phyloP scores from a whole-genome alignment of 2,888 invertebrate genomes.

The Agrotis ipsilon region DNA sequence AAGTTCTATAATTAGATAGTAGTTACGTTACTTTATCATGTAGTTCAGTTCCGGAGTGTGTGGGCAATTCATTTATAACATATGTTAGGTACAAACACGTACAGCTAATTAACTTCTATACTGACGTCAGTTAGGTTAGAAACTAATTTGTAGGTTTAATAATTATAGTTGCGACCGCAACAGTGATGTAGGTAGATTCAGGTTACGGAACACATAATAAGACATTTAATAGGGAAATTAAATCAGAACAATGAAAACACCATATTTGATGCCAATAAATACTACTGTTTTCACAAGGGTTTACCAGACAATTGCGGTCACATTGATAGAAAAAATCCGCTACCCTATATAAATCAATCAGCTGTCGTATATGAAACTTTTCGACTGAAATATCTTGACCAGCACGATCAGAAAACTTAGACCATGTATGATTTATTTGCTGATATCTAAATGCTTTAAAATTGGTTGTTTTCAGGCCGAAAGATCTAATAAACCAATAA shows the following conservation, averaged over 20 bases:
- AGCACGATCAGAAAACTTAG: not conserved
- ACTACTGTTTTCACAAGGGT: no score
- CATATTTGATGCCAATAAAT: no score
- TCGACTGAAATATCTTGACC: not conserved
- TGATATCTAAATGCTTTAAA: no score
- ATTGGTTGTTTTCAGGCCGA: no score
- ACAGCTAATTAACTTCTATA: constrained; percentile 7
- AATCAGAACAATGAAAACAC: no score
- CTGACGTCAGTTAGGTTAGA: constrained; percentile 16
- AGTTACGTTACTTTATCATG: constrained; percentile 13
- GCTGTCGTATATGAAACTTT: not conserved
- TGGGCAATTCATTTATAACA: constrained; percentile 11
- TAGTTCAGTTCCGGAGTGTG: constrained; percentile 13
- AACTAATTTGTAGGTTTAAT: constrained; percentile 2
- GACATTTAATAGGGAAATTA: no score
- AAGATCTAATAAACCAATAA: no score
- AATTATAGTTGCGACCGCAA: not conserved
- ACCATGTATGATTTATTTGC: no score
- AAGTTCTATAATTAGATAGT: no score
- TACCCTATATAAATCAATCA: no score
- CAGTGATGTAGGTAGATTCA: no score
- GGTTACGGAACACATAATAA: not conserved
- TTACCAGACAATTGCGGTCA: not conserved
- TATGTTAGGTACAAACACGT: constrained; percentile 1
- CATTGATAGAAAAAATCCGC: not conserved